phyloP scores from a whole-genome alignment of 2,113 vertebrate genomes.

The Phaetusa simplex region DNA sequence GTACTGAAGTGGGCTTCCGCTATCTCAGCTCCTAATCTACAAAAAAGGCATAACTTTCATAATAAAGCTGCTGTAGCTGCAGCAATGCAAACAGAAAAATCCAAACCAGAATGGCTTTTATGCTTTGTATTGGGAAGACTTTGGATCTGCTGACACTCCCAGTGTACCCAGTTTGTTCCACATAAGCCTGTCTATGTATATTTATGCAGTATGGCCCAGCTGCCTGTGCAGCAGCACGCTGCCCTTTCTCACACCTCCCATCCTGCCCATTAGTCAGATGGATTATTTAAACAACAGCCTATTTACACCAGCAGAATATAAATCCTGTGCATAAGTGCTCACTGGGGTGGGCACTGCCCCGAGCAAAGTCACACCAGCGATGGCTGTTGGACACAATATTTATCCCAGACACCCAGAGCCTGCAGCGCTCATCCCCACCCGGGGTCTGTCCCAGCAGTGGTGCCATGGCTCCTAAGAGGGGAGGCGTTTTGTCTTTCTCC shows the following conservation, averaged over 20 bases:
- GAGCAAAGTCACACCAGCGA: background rate
- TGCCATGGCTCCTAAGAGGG: background rate
- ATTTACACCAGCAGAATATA: background rate
- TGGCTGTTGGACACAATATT: background rate
- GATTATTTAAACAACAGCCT: background rate
- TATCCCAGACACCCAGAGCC: background rate
- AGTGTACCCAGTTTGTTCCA: background rate
- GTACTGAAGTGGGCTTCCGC: background rate
- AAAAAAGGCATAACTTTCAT: background rate
- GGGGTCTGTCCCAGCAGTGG: background rate
- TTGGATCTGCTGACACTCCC: background rate
- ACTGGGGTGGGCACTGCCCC: background rate
- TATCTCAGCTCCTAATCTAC: background rate
- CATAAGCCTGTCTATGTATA: background rate
- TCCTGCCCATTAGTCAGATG: background rate
- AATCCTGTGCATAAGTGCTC: background rate
- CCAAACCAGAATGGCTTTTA: background rate
- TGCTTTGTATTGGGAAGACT: background rate
- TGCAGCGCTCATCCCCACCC: background rate
- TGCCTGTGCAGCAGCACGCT: background rate
- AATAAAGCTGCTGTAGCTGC: background rate
- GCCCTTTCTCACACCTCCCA: background rate
- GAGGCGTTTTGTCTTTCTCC: background rate
- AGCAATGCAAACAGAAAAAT: background rate
- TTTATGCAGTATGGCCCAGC: background rate